A percentile compares a stretch with the other conserved stretches of the same genome.
Conservation (phyloP, 2,113 vertebrate species). For the Macquaria ambigua region DNA sequence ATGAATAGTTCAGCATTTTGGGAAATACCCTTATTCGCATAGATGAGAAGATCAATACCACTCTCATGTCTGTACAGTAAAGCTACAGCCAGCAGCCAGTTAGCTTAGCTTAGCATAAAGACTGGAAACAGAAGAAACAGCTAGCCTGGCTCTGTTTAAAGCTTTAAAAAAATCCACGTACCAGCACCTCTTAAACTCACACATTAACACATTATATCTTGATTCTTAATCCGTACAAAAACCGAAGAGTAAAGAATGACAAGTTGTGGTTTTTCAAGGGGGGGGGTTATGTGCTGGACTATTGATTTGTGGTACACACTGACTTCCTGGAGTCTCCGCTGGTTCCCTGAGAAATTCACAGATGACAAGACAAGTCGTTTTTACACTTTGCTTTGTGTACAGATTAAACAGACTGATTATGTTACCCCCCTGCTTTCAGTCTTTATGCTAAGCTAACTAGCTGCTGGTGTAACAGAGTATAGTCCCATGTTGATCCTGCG, state of each 20-base stretch:
- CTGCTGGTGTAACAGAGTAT: background rate
- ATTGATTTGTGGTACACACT: background rate
- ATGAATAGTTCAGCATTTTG: background rate
- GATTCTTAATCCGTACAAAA: background rate
- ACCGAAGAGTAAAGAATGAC: background rate
- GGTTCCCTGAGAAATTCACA: background rate
- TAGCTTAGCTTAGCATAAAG: background rate
- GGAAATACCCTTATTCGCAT: background rate
- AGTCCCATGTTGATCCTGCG: background rate
- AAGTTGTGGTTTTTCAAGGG: background rate
- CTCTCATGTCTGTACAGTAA: background rate
- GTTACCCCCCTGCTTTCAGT: background rate
- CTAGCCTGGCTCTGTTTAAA: slow-evolving; percentile 1
- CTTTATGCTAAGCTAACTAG: background rate
- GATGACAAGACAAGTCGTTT: background rate
- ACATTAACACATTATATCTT: background rate
- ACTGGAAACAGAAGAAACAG: background rate
- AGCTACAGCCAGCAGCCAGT: background rate
- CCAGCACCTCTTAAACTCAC: background rate
- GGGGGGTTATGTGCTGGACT: background rate
- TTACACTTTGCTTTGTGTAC: background rate
- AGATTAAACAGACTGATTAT: background rate
- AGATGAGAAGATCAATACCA: too few species aligned
- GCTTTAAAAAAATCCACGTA: slow-evolving; percentile 1
- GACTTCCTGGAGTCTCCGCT: background rate